Evolutionary conservation across 92 coral and sea anemone species (phyloP).

Genomic region (Epizoanthus ramosus): DNA sequence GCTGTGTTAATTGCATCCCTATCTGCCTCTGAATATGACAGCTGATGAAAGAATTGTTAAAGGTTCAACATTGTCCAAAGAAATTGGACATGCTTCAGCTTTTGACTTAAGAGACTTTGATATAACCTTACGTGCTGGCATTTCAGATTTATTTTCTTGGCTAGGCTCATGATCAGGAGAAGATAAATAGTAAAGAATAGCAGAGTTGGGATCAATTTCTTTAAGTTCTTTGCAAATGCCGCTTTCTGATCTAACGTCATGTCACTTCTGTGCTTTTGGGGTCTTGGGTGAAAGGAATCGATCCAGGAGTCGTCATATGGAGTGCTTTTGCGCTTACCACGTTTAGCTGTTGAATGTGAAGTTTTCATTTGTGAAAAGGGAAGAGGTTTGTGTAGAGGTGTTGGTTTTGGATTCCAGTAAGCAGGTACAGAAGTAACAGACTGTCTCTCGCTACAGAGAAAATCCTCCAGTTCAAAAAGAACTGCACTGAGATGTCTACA

Average conservation of each 20-base stretch:
- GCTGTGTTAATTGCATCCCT: slow-evolving; percentile 46
- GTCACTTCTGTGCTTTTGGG: slow-evolving; percentile 61
- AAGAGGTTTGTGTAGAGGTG: slow-evolving; percentile 57
- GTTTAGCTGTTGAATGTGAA: slow-evolving; percentile 37
- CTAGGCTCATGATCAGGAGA: slow-evolving; percentile 32
- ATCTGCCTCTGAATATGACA: slow-evolving; percentile 53
- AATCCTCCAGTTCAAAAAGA: slow-evolving; percentile 70
- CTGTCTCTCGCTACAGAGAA: slow-evolving; percentile 56
- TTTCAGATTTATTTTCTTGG: slow-evolving; percentile 19
- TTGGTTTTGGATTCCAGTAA: slow-evolving; percentile 76
- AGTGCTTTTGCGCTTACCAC: slow-evolving; percentile 58
- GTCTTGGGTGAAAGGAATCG: slow-evolving; percentile 71
- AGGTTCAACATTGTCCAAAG: not conserved
- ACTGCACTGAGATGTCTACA: slow-evolving; percentile 75
- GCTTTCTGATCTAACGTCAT: slow-evolving; percentile 35
- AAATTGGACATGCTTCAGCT: slow-evolving; percentile 46
- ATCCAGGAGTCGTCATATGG: slow-evolving; percentile 70
- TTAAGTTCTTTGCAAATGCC: slow-evolving; percentile 48
- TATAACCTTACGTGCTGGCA: slow-evolving; percentile 10
- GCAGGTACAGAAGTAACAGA: slow-evolving; percentile 60
- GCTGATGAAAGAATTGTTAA: slow-evolving; percentile 38
- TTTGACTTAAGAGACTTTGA: slow-evolving; percentile 39
- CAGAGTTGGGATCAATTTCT: slow-evolving; percentile 62
- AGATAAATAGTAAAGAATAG: slow-evolving; percentile 64
- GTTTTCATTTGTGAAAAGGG: slow-evolving; percentile 51